Evolutionary conservation across 1,140 invertebrate species (phyloP).

Genomic region (Lasaia peninsularis): DNA sequence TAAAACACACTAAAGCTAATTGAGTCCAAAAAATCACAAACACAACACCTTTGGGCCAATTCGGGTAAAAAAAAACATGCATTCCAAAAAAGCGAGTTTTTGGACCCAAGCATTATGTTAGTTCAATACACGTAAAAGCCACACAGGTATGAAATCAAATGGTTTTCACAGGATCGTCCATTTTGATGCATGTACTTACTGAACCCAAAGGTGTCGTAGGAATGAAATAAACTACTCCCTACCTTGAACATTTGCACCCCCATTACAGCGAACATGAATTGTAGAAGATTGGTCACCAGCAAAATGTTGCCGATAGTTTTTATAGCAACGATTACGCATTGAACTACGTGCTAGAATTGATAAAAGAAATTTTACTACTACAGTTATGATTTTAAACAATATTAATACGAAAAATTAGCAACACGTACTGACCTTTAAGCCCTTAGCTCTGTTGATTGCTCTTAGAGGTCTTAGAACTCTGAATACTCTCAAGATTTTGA

Average conservation of each 20-base stretch:
- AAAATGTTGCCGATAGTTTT: slow-evolving; percentile 99
- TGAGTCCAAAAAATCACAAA: slow-evolving; percentile 71
- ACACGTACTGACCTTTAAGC: slow-evolving; percentile 91
- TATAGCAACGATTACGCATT: slow-evolving; percentile 99
- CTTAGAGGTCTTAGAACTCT: slow-evolving; percentile 98
- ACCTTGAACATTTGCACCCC: slow-evolving; percentile 99
- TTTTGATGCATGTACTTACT: slow-evolving; percentile 21
- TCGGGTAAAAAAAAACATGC: slow-evolving; percentile 43
- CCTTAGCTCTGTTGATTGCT: slow-evolving; percentile 99
- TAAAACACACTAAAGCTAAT: slow-evolving; percentile 59
- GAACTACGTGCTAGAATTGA: slow-evolving; percentile 94
- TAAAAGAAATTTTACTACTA: slow-evolving; percentile 48
- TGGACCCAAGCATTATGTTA: slow-evolving; percentile 60
- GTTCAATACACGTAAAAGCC: slow-evolving; percentile 58
- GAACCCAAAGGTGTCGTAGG: slow-evolving; percentile 77
- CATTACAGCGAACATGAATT: slow-evolving; percentile 99
- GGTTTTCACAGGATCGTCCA: slow-evolving; percentile 30
- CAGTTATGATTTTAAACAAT: slow-evolving; percentile 6
- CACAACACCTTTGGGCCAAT: slow-evolving; percentile 72
- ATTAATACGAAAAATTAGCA: slow-evolving; percentile 6
- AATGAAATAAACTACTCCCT: slow-evolving; percentile 65
- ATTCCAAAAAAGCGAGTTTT: slow-evolving; percentile 55
- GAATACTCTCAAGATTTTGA: slow-evolving; percentile 98
- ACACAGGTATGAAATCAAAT: slow-evolving; percentile 74
- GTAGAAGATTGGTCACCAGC: slow-evolving; percentile 98